These are phyloP conservation scores for Drosophila lini DNA, from an alignment of 1,140 invertebrate species.

Conservation along the genomic window DNA sequence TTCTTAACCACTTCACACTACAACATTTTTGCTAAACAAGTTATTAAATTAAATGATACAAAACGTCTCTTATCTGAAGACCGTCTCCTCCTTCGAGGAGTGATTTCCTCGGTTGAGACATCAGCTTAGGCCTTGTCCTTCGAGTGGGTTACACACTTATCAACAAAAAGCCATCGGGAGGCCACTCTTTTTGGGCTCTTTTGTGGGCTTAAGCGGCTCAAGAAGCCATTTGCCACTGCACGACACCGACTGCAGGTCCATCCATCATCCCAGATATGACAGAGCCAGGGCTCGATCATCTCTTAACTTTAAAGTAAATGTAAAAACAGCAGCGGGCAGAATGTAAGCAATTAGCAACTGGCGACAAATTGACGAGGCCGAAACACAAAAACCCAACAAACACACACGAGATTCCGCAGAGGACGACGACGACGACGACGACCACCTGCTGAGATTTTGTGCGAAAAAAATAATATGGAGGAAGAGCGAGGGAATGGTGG, in stretches of 20 bases:
- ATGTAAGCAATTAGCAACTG: constrained; percentile 73
- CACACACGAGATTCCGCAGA: constrained; percentile 22
- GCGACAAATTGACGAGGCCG: constrained; percentile 73
- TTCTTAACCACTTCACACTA: no score
- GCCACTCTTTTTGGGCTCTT: constrained; percentile 32
- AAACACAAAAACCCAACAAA: constrained; percentile 26
- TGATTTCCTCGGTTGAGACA: constrained; percentile 24
- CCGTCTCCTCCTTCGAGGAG: not conserved
- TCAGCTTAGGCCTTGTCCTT: constrained; percentile 25
- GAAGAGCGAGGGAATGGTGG: constrained; percentile 2
- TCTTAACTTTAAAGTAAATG: constrained; percentile 30
- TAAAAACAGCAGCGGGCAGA: constrained; percentile 17
- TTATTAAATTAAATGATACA: constrained; percentile 19
- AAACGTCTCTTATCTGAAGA: not conserved
- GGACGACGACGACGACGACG: not conserved
- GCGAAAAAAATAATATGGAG: constrained; percentile 50
- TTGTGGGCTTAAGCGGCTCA: constrained; percentile 42
- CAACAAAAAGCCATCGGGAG: constrained; percentile 25
- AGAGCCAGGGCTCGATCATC: constrained; percentile 28
- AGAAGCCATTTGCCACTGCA: constrained; percentile 42
- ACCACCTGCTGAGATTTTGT: constrained; percentile 74
- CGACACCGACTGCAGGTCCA: constrained; percentile 21
- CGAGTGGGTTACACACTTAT: constrained; percentile 20
- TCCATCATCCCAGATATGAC: constrained; percentile 52
- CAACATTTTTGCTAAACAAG: not conserved